Evolutionary conservation across 2,888 invertebrate species (phyloP).

Genomic region (Catocala fraxini): DNA sequence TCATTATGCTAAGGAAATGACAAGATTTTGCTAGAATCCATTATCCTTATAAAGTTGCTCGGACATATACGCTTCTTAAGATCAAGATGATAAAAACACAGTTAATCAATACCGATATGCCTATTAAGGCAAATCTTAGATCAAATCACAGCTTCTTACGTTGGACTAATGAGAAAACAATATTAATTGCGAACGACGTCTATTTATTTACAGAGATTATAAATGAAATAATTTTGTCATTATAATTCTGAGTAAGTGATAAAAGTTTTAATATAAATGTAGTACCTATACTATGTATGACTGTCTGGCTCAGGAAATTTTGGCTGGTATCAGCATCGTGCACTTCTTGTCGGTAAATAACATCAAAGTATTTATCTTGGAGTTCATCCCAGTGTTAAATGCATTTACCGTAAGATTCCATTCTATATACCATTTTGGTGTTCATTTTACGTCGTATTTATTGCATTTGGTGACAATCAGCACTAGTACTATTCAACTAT

Average conservation of each 20-base stretch:
- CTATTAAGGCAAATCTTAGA: slow-evolving; percentile 53
- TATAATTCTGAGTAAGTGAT: too few species aligned
- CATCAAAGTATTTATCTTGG: not conserved
- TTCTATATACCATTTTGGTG: too few species aligned
- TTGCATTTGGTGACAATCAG: too few species aligned
- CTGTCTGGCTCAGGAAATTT: too few species aligned
- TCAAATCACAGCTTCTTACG: slow-evolving; percentile 38
- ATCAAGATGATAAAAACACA: slow-evolving; percentile 47
- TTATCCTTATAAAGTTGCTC: slow-evolving; percentile 68
- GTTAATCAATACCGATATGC: slow-evolving; percentile 50
- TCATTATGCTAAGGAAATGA: slow-evolving; percentile 82
- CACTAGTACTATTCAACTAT: too few species aligned
- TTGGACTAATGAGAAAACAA: slow-evolving; percentile 5
- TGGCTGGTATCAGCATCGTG: too few species aligned
- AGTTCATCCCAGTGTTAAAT: not conserved
- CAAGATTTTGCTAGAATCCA: slow-evolving; percentile 78
- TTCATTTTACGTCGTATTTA: too few species aligned
- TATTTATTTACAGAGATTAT: not conserved
- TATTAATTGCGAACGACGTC: slow-evolving; percentile 13
- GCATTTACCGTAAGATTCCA: too few species aligned
- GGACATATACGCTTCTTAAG: slow-evolving; percentile 34
- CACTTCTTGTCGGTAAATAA: not conserved
- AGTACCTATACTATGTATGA: too few species aligned
- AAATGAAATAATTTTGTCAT: too few species aligned
- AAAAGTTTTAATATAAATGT: too few species aligned